Base-by-base conservation (phyloP, 2,113 vertebrate genomes). In the Stigmatopora nigra region DNA sequence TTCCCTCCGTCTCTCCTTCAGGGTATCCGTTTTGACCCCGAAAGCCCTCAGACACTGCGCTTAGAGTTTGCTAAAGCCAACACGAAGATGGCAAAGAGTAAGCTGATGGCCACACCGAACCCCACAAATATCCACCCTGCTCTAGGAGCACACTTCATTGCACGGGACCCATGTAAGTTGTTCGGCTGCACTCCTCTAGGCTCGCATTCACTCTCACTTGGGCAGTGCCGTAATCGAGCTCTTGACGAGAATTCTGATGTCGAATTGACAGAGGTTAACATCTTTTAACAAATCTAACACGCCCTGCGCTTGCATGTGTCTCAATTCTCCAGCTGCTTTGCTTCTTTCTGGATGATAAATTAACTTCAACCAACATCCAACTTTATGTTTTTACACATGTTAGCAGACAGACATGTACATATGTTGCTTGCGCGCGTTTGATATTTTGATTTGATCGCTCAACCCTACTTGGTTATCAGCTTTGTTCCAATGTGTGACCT, bases 21-120 rank as follows among this genome's bases (percentile, higher is more conserved):
- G 97, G 97, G 97, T 72, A 94, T 98, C 87, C 93, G 96, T 81
- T 99, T 99, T 41, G 97, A 99, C 90, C 97, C 96, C 4, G 97
- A 99, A 91, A 98, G 94, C 75, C 95, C 97, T 10, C 97, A 99
- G 91, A 99, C 97, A 77, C 86, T 99, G 89, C 92, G 95, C 87
- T 93, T 99, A 92, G 97, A 98, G 88, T 99, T 99, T 89, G 97
- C 97, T 79, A 98, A 98, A 92, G 95, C 97, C 88, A 99, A 99
- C 91, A 99, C 97, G 84, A 99, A 99, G 92, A 99, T 98, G 96
- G 95, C 97, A 87, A 99, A 98, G 91, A 99, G 92, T 93, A 98
- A 98, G 90, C 92, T 99, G 89, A 94, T 98, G 94, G 97, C 93
- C 61, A 98, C 97, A 41, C 97, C 96, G 55, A 98, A 98, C 82